Evolutionary conservation across 2,113 vertebrate species (phyloP).

Genomic region (Macrotus californicus): DNA sequence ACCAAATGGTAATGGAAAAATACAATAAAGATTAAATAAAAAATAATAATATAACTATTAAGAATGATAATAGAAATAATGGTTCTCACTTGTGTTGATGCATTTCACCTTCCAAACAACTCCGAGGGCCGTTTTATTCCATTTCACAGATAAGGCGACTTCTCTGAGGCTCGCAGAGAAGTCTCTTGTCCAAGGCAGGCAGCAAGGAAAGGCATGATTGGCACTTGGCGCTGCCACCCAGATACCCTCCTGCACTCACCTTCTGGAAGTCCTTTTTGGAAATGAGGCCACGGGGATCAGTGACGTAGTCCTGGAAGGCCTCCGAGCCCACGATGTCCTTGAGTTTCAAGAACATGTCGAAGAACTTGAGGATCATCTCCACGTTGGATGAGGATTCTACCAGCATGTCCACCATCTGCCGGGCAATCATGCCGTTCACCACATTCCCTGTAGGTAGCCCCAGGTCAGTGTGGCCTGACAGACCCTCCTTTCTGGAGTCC

Average conservation of each 20-base stretch:
- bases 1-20: no score
- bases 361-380: conserved; percentile 99
- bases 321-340: conserved; percentile 96
- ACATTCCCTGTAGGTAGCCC: conserved; percentile 84
- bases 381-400: conserved; percentile 98
- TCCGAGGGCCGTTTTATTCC: neutral
- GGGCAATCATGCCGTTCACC: conserved; percentile 95
- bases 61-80: neutral
- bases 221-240: neutral
- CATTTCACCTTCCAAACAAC: neutral
- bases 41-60: neutral
- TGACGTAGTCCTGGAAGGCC: conserved; percentile 93
- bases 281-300: conserved; percentile 93
- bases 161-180: neutral
- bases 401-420: conserved; percentile 99
- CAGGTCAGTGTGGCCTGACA: neutral
- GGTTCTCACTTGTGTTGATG: neutral
- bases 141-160: neutral
- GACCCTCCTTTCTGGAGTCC: neutral
- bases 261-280: conserved; percentile 99
- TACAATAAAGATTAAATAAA: neutral
- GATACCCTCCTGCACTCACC: neutral
- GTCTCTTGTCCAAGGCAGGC: neutral
- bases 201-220: neutral
- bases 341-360: conserved; percentile 98